Base-by-base conservation (phyloP, 2,797 vertebrate genomes). In the Thunnus albacares region DNA sequence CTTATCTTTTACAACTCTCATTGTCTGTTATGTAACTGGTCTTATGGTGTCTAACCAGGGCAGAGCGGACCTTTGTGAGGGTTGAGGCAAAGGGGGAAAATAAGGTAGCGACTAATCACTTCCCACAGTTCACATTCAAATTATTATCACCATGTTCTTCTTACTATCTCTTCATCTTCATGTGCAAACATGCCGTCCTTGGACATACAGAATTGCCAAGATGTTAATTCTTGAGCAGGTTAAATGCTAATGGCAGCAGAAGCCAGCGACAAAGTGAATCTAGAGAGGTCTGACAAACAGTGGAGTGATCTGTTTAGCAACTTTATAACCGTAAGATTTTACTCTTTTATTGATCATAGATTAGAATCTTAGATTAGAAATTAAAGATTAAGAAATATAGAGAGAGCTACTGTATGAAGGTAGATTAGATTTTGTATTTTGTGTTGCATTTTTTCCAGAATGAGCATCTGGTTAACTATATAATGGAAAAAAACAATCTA, bases 1-100 rank as follows among this genome's bases (percentile, higher is more conserved):
- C 55, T 17, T 30, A 0, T 56, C 41, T 49, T 85, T 80, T 82
- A 77, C 57, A 35, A 28, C 17, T 56, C 55, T 55, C 12, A 55
- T 71, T 53, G 1, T 71, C 51, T 6, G 13, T 85, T 79, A 71
- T 20, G 20, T 66, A 84, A 85, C 22, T 1, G 20, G 13, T 47
- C 47, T 73, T 30, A 18, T 6, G 38, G 24, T 26, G 20, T 49
- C 33, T 18, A 17, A 68, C 14, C 58, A 62, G 53, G 15, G 7
- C 20, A 60, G 15, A 35, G 26, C 12, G 49, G 12, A 35, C 7
- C 6, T n/a, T 8, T 38, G 26, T 73, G 12, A 55, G 57, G 47
- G 43, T 6, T 38, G 14, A 18, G 10, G 1, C 9, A n/a, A 62
- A 10, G 33, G 43, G 38, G 5, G 8, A 11, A 24, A 30, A 26